These are phyloP conservation scores for Cryptotermes secundus DNA, from an alignment of 1,140 invertebrate species.

Conservation along the genomic window DNA sequence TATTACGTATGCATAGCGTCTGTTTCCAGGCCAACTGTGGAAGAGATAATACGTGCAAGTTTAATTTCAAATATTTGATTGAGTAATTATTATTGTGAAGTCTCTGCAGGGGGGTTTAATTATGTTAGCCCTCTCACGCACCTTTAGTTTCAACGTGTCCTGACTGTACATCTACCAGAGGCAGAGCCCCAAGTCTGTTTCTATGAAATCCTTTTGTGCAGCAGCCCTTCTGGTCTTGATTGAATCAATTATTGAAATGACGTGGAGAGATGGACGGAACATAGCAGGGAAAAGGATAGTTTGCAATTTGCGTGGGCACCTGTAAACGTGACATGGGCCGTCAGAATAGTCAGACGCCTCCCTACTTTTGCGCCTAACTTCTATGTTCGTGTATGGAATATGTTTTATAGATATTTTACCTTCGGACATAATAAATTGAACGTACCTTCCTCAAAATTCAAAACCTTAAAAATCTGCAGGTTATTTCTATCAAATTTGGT, in stretches of 20 bases:
- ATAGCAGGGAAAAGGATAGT: neutral
- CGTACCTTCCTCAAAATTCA: no score
- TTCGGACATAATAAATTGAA: no score
- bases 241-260: conserved; percentile 20
- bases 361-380: neutral
- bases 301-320: neutral
- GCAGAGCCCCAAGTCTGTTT: neutral
- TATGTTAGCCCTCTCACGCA: neutral
- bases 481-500: no score
- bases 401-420: no score
- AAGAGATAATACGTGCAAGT: neutral
- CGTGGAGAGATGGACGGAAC: neutral
- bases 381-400: neutral
- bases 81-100: neutral
- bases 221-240: neutral
- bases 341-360: neutral
- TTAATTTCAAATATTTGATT: neutral
- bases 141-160: conserved; percentile 1
- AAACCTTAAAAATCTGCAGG: no score
- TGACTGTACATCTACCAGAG: neutral
- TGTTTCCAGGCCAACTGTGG: no score
- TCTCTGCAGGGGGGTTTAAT: neutral
- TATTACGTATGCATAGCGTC: no score
- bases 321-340: neutral
- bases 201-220: conserved; percentile 2